These are phyloP conservation scores for Athene noctua DNA, from an alignment of 2,113 vertebrate genomes.

Conservation along the genomic window DNA sequence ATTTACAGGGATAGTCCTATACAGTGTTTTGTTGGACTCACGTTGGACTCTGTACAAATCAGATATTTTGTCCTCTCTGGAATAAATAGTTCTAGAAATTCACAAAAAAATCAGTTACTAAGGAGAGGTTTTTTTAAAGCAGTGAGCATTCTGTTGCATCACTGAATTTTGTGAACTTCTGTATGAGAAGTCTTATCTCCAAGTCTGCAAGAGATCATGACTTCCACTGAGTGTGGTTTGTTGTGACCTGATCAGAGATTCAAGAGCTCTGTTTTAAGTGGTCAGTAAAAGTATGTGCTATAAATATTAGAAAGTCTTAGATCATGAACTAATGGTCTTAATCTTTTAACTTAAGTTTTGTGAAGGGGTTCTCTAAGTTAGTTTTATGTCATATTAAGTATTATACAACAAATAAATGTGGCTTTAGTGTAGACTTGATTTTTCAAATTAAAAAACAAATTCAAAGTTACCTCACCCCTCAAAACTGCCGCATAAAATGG, in stretches of 20 bases:
- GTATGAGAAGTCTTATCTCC: background rate
- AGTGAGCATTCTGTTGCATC: background rate
- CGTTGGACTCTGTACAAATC: background rate
- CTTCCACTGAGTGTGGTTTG: background rate
- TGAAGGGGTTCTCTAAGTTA: background rate
- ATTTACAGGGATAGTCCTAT: background rate
- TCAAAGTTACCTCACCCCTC: background rate
- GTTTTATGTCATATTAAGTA: background rate
- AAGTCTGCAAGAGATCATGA: background rate
- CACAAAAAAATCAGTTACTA: background rate
- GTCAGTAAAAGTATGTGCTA: background rate
- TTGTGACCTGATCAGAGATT: background rate
- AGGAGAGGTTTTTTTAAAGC: background rate
- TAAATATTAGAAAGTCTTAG: background rate
- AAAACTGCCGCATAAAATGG: background rate
- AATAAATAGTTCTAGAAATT: background rate
- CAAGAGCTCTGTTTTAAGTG: background rate
- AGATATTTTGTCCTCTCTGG: background rate
- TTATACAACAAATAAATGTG: accelerated
- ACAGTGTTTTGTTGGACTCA: background rate
- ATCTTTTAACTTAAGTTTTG: background rate
- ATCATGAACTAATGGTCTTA: background rate
- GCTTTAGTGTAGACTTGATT: background rate
- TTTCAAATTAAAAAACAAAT: background rate
- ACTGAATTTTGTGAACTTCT: background rate